Evolutionary conservation across 2,888 invertebrate species (phyloP).

Genomic region (Lacanobia oleracea): DNA sequence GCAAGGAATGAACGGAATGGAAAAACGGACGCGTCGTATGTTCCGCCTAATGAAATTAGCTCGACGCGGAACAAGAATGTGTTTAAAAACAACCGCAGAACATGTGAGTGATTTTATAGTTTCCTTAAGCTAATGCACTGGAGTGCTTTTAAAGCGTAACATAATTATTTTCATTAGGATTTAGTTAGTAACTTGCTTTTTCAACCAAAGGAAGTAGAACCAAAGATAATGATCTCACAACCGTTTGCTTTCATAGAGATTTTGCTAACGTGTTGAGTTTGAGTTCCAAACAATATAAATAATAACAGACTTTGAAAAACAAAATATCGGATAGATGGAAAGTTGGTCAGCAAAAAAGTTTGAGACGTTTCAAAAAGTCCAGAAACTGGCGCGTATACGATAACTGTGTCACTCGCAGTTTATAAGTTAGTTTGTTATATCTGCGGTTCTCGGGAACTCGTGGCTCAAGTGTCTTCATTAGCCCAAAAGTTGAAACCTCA

Average conservation of each 20-base stretch:
- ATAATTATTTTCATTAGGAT: not conserved
- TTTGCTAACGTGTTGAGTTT: slow-evolving; percentile 20
- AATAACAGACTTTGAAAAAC: slow-evolving; percentile 36
- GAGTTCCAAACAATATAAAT: slow-evolving; percentile 36
- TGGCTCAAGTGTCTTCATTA: slow-evolving; percentile 47
- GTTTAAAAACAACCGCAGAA: slow-evolving; percentile 32
- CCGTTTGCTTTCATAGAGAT: slow-evolving; percentile 1
- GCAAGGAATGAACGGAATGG: slow-evolving; percentile 54
- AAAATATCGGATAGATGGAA: slow-evolving; percentile 24
- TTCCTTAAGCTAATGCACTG: not conserved
- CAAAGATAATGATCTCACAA: slow-evolving; percentile 5
- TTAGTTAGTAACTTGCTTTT: not conserved
- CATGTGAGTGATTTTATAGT: slow-evolving; percentile 12
- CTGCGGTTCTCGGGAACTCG: slow-evolving; percentile 30
- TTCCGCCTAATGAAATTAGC: slow-evolving; percentile 52
- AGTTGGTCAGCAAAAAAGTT: slow-evolving; percentile 57
- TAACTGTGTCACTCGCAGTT: slow-evolving; percentile 40
- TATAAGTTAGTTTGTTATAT: slow-evolving; percentile 39
- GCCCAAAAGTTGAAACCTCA: slow-evolving; percentile 40
- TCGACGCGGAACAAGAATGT: slow-evolving; percentile 17
- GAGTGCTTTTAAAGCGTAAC: not conserved
- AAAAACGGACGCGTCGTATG: slow-evolving; percentile 41
- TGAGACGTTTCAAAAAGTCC: slow-evolving; percentile 48
- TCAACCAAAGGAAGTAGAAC: not conserved
- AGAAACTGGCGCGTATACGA: slow-evolving; percentile 31